phyloP scores from a whole-genome alignment of 2,888 invertebrate species.

The Rhagium mordax region DNA sequence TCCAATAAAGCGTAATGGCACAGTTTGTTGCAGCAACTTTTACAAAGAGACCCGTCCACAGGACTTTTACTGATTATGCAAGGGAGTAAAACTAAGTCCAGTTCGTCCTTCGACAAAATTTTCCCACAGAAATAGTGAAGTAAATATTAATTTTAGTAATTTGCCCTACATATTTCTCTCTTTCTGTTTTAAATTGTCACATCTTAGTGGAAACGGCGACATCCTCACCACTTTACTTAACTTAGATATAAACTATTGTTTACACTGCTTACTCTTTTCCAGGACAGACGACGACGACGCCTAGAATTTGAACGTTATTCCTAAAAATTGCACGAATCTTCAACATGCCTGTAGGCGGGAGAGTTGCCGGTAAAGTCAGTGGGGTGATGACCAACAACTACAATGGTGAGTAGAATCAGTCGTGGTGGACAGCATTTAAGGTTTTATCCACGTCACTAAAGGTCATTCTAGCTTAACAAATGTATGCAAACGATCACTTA shows the following conservation, averaged over 20 bases:
- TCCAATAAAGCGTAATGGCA: not conserved
- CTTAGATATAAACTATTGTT: too few relatives aligned
- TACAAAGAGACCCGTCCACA: not conserved
- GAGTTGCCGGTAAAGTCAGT: conserved; percentile 84
- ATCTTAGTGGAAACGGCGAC: too few relatives aligned
- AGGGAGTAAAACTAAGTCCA: not conserved
- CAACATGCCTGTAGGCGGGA: conserved; percentile 77
- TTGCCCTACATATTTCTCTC: too few relatives aligned
- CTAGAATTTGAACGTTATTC: not conserved
- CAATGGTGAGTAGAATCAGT: conserved; percentile 75
- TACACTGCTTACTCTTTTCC: not conserved
- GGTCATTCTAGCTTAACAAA: too few relatives aligned
- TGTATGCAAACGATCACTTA: too few relatives aligned
- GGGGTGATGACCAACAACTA: conserved; percentile 83
- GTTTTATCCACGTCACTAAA: too few relatives aligned
- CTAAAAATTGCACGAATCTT: not conserved
- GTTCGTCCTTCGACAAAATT: too few relatives aligned
- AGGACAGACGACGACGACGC: not conserved
- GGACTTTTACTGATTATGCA: not conserved
- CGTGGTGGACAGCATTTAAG: too few relatives aligned
- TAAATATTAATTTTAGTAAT: too few relatives aligned
- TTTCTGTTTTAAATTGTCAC: too few relatives aligned
- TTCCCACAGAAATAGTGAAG: too few relatives aligned
- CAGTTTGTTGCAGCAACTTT: not conserved
- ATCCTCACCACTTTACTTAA: too few relatives aligned